Conservation (phyloP, 2,888 invertebrate species). For the Rotaria magnacalcarata region DNA sequence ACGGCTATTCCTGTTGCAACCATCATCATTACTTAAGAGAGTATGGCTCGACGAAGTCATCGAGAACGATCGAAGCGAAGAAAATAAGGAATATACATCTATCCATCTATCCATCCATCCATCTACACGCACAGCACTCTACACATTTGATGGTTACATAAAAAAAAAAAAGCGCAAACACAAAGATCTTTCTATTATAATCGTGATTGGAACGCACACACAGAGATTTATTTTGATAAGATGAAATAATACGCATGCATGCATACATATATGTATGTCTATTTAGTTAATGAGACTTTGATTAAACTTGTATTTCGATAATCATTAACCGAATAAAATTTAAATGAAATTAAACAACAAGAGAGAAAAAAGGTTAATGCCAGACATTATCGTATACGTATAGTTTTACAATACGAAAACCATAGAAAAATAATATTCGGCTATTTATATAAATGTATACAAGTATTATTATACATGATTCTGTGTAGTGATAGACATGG, state of each 20-base stretch:
- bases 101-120: neutral
- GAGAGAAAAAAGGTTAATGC: neutral
- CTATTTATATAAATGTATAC: neutral
- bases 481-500: neutral
- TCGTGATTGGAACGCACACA: neutral
- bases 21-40: slow-evolving; percentile 3
- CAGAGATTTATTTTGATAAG: neutral
- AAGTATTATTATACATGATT: neutral
- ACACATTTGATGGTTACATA: neutral
- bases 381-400: neutral
- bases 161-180: neutral
- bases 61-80: neutral
- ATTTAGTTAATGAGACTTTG: neutral
- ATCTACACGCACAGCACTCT: neutral
- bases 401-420: neutral
- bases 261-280: neutral
- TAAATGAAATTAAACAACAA: neutral
- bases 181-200: neutral
- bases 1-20: neutral
- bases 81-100: neutral
- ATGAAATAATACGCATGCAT: neutral
- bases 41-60: neutral
- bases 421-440: neutral
- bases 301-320: neutral
- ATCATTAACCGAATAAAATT: neutral